phyloP scores from a whole-genome alignment of 2,113 vertebrate genomes.

The Cephalopholis sonnerati region DNA sequence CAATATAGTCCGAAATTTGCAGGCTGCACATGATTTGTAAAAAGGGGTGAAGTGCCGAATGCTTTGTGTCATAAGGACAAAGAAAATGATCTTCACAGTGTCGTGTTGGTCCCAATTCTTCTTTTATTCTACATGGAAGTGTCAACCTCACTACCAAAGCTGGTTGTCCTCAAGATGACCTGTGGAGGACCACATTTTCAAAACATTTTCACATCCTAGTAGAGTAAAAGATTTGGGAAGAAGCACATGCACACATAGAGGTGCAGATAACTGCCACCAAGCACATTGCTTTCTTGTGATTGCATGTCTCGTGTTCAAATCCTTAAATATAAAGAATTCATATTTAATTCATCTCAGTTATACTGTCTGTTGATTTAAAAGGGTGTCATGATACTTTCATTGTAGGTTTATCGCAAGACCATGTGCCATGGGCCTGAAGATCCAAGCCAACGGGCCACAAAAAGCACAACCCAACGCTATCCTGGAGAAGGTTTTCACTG shows the following conservation, averaged over 20 bases:
- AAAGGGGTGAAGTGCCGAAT: background rate
- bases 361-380: background rate
- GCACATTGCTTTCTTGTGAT: slow-evolving; percentile 2
- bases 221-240: slow-evolving; percentile 2
- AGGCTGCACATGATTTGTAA: background rate
- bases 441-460: slow-evolving; percentile 95
- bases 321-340: background rate
- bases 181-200: background rate
- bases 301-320: background rate
- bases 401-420: slow-evolving; percentile 97
- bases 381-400: slow-evolving; percentile 30
- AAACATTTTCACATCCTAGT: background rate
- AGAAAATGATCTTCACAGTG: too few species aligned
- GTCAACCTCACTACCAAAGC: background rate
- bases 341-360: background rate
- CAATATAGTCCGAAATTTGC: background rate
- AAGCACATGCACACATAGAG: background rate
- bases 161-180: background rate
- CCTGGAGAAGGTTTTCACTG: slow-evolving; percentile 98
- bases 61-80: background rate
- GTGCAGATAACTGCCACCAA: background rate
- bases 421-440: slow-evolving; percentile 96
- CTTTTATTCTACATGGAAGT: background rate
- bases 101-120: background rate
- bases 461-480: slow-evolving; percentile 97